These are phyloP conservation scores for Whitmania pigra DNA, from an alignment of 1,140 invertebrate genomes.

Conservation along the genomic window DNA sequence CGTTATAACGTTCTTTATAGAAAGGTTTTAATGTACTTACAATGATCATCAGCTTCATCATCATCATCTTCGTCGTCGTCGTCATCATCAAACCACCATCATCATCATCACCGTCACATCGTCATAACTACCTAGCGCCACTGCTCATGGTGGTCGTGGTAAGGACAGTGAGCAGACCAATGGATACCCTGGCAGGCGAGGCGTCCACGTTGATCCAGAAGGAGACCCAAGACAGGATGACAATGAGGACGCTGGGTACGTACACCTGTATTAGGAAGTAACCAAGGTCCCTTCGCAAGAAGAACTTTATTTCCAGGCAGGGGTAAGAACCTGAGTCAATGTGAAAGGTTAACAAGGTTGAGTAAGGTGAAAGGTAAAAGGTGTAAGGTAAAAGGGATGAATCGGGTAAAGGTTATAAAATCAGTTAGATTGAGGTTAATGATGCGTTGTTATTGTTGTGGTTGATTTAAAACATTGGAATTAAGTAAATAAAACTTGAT, in stretches of 20 bases:
- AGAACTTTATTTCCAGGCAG: constrained; percentile 60
- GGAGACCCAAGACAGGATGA: constrained; percentile 7
- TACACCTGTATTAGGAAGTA: constrained; percentile 80
- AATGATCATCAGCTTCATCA: neutral
- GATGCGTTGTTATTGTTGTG: no score
- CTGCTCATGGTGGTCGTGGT: constrained; percentile 27
- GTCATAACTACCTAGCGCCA: constrained; percentile 9
- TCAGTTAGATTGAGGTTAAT: no score
- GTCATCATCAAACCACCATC: neutral
- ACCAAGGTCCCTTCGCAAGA: constrained; percentile 55
- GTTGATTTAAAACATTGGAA: no score
- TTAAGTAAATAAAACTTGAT: no score
- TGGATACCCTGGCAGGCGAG: neutral
- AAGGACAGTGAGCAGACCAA: constrained; percentile 37
- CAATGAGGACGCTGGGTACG: constrained; percentile 64
- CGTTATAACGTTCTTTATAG: no score
- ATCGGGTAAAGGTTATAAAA: no score
- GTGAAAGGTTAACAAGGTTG: neutral
- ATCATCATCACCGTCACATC: neutral
- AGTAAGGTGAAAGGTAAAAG: neutral
- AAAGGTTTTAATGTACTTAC: no score
- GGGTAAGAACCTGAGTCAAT: neutral
- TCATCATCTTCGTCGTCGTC: constrained; percentile 5
- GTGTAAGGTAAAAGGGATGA: neutral
- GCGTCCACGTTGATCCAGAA: constrained; percentile 12